Evolutionary conservation across 2,797 vertebrate genomes (phyloP), one percentile per base, ranked within the genome.

Genomic region (Eptatretus atami): DNA sequence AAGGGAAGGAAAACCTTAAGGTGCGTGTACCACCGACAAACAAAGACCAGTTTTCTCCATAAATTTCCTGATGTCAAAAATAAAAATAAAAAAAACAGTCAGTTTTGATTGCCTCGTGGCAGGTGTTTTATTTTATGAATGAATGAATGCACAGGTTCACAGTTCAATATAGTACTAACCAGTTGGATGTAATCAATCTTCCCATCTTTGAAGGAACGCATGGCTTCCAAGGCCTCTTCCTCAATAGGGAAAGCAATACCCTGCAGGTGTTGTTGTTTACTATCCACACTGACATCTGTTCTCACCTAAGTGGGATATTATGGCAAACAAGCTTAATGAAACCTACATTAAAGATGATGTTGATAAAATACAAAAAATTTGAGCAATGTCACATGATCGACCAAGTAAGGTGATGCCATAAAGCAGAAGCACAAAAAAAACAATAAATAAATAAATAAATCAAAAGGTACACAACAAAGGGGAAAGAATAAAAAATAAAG

Each of bases 121-220:
- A 19, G 19, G 19, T 19, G 19, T 19, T 19, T 19, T 19, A 19
- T 19, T 19, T 19, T 19, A 19, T 19, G 19, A 19, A 19, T 19
- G 19, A 19, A 19, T 19, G 19, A 19, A 2, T 19, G 19, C 19
- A 19, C 19, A 19, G 19, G 19, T 19, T 19, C 19, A 19, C 19
- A 19, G 19, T 19, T 19, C 19, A 19, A 44, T 44, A 44, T 44
- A 8, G 31, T 44, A 44, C 31, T 8, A 44, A 44, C 92, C 78
- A 98, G 77, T 71, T 98, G 92, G 68, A 98, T 84, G 71, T 98
- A 98, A 77, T 95, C 92, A 74, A 96, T 77, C 12, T 75, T 78
- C 72, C 76, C 84, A 74, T 84, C 80, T 70, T 78, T 83, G 69
- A 96, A 82, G 1, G 83, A 81, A 72, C 80, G 79, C 66, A 98